Evolutionary conservation across 2,113 vertebrate species (phyloP).

Genomic region (Sisor rabdophorus): DNA sequence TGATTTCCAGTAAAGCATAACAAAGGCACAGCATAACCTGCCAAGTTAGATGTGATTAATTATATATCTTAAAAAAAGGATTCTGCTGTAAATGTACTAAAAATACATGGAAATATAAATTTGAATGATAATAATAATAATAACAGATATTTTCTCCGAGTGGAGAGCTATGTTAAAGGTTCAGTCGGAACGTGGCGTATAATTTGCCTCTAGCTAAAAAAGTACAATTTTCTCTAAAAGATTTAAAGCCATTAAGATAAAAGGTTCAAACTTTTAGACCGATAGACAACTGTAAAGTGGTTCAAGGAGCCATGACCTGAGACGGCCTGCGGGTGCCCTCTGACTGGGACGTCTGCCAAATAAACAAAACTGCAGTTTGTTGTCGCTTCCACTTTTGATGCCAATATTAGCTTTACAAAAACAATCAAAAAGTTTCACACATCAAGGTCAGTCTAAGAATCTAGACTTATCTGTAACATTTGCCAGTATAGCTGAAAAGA

Average conservation of each 20-base stretch:
- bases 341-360: neutral
- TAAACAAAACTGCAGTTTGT: neutral
- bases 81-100: neutral
- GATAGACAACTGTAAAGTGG: too few relatives aligned
- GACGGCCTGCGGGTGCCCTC: neutral
- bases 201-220: neutral
- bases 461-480: neutral
- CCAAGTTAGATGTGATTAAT: neutral
- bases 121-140: neutral
- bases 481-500: conserved; percentile 40
- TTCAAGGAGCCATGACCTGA: neutral
- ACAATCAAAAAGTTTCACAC: neutral
- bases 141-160: conserved; percentile 3
- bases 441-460: neutral
- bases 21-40: neutral
- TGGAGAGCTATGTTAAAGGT: neutral
- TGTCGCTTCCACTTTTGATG: neutral
- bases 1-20: neutral
- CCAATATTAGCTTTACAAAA: neutral
- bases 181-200: neutral
- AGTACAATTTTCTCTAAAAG: neutral
- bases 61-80: neutral
- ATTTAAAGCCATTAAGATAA: conserved; percentile 7
- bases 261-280: neutral
- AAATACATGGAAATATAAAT: neutral